Base-by-base conservation (phyloP, 2,888 invertebrate species). In the Coenonympha arcania region DNA sequence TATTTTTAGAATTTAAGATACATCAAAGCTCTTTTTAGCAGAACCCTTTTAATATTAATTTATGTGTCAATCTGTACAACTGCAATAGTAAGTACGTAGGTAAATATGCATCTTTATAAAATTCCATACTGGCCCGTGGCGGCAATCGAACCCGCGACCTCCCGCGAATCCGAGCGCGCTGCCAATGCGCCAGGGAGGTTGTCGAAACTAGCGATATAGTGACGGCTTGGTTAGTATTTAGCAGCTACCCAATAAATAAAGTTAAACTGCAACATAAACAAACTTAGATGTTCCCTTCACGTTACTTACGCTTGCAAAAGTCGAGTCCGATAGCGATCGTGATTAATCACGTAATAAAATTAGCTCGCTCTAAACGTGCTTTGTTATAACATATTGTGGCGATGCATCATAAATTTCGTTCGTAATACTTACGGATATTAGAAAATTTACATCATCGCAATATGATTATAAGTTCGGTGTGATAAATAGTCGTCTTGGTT, bases 291-390 rank as follows among this genome's bases (percentile, higher is more conserved):
- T 37, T 30, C 13, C 46, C 18, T 18, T 15, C 13, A 37, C 28
- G 49, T 37, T 43, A 49, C 37, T 43, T 50, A 46, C 16, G 26
- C 39, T 40, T 31, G 44, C 26, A 20, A 46, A 26, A 45, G 43
- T 44, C 18, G 26, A 36, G 45, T 40, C 19, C 31, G 45, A 45
- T 47, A 36, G 15, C 28, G 36, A 47, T 51, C 51, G 31, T 48
- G 51, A 51, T 47, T 47, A 51, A 51, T 51, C 47, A 46, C 36
- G 36, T 51, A 47, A 36, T 51, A 47, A 47, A 51, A 50, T 49
- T 49, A 42, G 48, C 47, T 39, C 39, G 45, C 34, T 43, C 39
- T 47, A 51, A 51, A 51, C 50, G 40, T 18, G 49, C 37, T 39
- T 22, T 39, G 39, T 39, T 39, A 11, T 39, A 39, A 39, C 20